Conservation (phyloP, 2,113 vertebrate genomes). For the Leptobrachium leishanense region DNA sequence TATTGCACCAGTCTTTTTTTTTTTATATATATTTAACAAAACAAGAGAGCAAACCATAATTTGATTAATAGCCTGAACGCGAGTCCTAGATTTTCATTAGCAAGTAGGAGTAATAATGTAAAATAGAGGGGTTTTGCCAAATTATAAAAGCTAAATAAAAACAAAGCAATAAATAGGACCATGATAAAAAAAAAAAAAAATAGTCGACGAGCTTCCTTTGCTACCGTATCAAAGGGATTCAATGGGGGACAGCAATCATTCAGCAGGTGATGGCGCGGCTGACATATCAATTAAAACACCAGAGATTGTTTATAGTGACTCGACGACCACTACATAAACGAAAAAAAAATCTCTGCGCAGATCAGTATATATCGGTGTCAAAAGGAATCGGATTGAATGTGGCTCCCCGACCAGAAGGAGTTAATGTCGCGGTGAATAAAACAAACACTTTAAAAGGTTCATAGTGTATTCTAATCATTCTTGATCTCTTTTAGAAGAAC, state of each 20-base stretch:
- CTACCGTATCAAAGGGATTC: background rate
- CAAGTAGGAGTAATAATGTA: slow-evolving; percentile 75
- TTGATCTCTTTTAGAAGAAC: background rate
- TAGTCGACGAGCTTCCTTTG: background rate
- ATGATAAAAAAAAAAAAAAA: slow-evolving; percentile 7
- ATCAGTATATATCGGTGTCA: background rate
- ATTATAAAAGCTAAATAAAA: background rate
- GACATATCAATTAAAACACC: slow-evolving; percentile 32
- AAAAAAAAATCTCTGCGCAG: slow-evolving; percentile 4
- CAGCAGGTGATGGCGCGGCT: slow-evolving; percentile 17
- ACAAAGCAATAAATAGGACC: background rate
- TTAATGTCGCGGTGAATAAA: background rate
- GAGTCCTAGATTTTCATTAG: slow-evolving; percentile 81
- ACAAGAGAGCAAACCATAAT: slow-evolving; percentile 88
- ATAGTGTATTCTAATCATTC: slow-evolving; percentile 1
- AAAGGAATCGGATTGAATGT: background rate
- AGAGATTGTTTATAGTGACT: slow-evolving; percentile 16
- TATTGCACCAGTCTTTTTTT: slow-evolving; percentile 54
- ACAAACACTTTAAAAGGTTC: background rate
- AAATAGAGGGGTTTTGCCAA: slow-evolving; percentile 21
- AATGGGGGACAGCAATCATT: slow-evolving; percentile 13
- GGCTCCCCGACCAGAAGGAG: background rate
- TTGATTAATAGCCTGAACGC: slow-evolving; percentile 97
- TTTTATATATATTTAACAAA: slow-evolving; percentile 60
- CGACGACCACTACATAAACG: background rate